phyloP scores from a whole-genome alignment of 2,113 vertebrate genomes.

The Garra rufa region DNA sequence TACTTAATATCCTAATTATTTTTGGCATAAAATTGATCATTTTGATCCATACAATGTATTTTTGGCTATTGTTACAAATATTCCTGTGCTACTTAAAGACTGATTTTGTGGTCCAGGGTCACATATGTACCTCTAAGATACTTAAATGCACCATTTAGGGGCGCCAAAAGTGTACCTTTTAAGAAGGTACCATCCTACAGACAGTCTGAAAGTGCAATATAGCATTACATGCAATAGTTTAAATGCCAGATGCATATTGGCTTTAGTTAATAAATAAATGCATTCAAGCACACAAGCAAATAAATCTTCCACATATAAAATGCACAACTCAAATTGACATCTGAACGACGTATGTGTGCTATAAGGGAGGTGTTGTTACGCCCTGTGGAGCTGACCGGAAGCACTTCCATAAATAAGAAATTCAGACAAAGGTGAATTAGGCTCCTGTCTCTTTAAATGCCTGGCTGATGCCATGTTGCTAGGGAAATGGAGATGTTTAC shows the following conservation, averaged over 20 bases:
- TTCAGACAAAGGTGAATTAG: conserved; percentile 35
- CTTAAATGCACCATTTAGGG: neutral
- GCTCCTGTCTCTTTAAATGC: conserved; percentile 71
- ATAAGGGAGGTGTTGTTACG: neutral
- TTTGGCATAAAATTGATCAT: no score
- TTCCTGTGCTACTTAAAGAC: no score
- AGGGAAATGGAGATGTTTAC: conserved; percentile 76
- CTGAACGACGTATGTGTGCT: neutral
- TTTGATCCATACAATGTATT: no score
- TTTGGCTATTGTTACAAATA: no score
- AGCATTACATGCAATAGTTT: neutral
- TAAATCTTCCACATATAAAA: neutral
- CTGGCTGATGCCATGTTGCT: conserved; percentile 69
- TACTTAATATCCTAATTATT: no score
- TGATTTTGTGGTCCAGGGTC: no score
- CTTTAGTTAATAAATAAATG: neutral
- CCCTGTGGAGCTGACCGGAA: neutral
- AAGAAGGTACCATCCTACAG: no score
- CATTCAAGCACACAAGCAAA: no score
- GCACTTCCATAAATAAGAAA: conserved; percentile 43
- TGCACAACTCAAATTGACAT: neutral
- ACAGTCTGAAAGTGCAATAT: neutral
- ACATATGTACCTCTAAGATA: neutral
- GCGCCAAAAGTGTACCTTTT: no score
- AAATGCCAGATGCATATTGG: neutral